Evolutionary conservation across 2,113 vertebrate genomes (phyloP).

Genomic region (Micronycteris hirsuta): DNA sequence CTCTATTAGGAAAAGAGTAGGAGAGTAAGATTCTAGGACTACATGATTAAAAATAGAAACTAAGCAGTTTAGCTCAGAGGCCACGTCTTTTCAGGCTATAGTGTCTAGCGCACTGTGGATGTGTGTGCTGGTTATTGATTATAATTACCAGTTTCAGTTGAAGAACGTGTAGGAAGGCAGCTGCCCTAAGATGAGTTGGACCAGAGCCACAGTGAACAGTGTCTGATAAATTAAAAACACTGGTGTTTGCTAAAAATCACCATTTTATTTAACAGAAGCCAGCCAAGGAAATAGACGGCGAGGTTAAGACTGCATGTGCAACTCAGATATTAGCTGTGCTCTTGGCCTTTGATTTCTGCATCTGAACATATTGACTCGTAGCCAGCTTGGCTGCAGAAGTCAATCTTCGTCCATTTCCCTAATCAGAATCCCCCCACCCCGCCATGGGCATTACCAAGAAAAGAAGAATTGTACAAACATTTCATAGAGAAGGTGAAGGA

Average conservation of each 20-base stretch:
- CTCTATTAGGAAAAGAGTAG: not conserved
- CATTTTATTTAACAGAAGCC: constrained; percentile 19
- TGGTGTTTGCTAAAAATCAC: constrained; percentile 25
- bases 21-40: not conserved
- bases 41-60: not conserved
- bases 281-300: not conserved
- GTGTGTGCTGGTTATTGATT: not conserved
- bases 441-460: not conserved
- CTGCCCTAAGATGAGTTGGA: constrained; percentile 47
- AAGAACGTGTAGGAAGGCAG: constrained; percentile 33
- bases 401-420: not conserved
- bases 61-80: not conserved
- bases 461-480: not conserved
- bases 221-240: constrained; percentile 63
- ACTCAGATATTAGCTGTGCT: not conserved
- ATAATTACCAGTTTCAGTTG: constrained; percentile 25
- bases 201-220: not conserved
- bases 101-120: not conserved
- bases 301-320: not conserved
- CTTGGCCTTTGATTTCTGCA: not conserved
- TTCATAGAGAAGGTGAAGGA: not conserved
- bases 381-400: not conserved
- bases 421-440: not conserved
- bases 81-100: not conserved
- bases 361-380: not conserved